Conservation (phyloP, 2,888 invertebrate species). For the Acheta domesticus region DNA sequence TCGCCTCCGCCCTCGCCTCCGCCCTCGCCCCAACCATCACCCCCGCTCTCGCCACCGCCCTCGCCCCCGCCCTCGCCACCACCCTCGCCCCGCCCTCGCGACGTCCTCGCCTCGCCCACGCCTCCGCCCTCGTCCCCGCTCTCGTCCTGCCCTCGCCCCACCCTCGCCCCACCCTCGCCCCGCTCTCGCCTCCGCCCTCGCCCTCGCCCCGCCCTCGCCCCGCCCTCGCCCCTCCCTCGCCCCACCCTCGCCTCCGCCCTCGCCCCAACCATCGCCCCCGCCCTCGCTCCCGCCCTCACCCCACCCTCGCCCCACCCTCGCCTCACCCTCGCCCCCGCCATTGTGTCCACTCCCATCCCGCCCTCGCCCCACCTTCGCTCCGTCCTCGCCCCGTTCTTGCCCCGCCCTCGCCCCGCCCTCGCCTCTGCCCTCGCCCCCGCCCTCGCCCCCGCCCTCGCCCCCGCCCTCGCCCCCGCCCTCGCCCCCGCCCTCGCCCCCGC, state of each 20-base stretch:
- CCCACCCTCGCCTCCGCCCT: background rate
- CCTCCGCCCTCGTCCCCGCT: background rate
- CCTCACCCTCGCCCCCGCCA: background rate
- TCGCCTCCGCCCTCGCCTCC: background rate
- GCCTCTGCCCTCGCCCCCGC: background rate
- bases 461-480: background rate
- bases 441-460: background rate
- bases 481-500: background rate
- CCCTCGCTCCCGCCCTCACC: background rate
- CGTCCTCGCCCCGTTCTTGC: background rate
- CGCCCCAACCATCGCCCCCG: background rate
- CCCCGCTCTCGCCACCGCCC: conserved; percentile 2
- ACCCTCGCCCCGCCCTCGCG: background rate
- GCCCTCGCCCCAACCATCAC: background rate
- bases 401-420: background rate
- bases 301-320: background rate
- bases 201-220: too few species aligned
- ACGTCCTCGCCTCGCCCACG: background rate
- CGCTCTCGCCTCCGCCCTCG: background rate
- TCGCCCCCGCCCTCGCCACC: background rate
- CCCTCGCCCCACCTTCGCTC: background rate
- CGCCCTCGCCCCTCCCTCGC: background rate
- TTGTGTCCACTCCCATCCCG: background rate
- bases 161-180: background rate
- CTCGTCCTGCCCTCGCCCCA: conserved; percentile 6